Evolutionary conservation across 2,113 vertebrate species (phyloP).

Genomic region (Menura novaehollandiae): DNA sequence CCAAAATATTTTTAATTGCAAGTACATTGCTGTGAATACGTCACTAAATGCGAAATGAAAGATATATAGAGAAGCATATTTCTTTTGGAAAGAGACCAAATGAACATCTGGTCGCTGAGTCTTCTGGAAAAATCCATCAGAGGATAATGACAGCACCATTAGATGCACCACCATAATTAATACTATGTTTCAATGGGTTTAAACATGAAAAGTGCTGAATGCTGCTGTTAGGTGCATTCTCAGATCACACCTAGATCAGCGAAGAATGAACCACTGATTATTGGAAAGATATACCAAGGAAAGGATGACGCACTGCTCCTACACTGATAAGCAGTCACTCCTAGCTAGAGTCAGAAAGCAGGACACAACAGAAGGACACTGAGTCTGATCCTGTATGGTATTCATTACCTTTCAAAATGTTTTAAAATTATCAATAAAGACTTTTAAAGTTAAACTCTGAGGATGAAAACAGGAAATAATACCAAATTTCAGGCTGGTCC

Average conservation of each 20-base stretch:
- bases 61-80: slow-evolving; percentile 19
- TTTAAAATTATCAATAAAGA: neutral
- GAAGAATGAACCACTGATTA: slow-evolving; percentile 35
- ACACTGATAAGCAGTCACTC: neutral
- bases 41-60: slow-evolving; percentile 16
- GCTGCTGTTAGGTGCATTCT: neutral
- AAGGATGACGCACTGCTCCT: neutral
- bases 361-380: neutral
- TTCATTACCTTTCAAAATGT: neutral
- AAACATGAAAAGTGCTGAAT: slow-evolving; percentile 36
- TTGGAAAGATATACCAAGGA: slow-evolving; percentile 24
- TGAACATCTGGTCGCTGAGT: slow-evolving; percentile 56
- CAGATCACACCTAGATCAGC: slow-evolving; percentile 11
- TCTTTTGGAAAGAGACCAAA: slow-evolving; percentile 52
- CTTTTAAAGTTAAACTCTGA: neutral
- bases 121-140: slow-evolving; percentile 46
- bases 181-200: slow-evolving; percentile 1
- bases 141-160: slow-evolving; percentile 25
- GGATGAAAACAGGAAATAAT: neutral
- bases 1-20: neutral
- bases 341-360: neutral
- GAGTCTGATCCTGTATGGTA: neutral
- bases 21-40: neutral
- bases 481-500: neutral
- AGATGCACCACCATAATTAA: slow-evolving; percentile 40